A percentile compares a stretch with the other conserved stretches of the same genome.
Evolutionary conservation across 2,888 invertebrate species (phyloP).

Genomic region (Teleogryllus oceanicus): DNA sequence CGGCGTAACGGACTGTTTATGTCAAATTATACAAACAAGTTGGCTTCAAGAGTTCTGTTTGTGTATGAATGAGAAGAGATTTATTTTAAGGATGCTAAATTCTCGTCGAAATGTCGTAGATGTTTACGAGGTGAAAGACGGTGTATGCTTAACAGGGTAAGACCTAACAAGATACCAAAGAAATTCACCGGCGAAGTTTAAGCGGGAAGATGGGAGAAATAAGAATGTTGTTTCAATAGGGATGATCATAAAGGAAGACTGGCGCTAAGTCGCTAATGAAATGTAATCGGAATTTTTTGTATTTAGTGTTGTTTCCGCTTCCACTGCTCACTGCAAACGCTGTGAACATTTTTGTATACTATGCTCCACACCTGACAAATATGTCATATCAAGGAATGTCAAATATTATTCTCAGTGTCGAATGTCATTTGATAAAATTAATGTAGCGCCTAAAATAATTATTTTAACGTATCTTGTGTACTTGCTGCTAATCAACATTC

Average conservation of each 20-base stretch:
- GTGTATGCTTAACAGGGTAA: conserved; percentile 1
- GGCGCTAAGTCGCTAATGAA: background rate
- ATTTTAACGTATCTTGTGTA: conserved; percentile 1
- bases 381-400: background rate
- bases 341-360: background rate
- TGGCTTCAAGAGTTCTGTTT: conserved; percentile 1
- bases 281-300: background rate
- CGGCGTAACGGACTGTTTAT: conserved; percentile 4
- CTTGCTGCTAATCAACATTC: conserved; percentile 6
- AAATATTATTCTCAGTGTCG: conserved; percentile 8
- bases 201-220: background rate
- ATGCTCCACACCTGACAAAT: background rate
- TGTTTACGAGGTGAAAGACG: conserved; percentile 1
- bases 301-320: background rate
- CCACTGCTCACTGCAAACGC: background rate
- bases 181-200: background rate
- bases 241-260: background rate
- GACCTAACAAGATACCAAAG: background rate
- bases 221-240: background rate
- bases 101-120: background rate
- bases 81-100: background rate
- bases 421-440: background rate
- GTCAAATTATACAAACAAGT: background rate
- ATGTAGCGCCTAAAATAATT: background rate
- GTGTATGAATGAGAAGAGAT: conserved; percentile 1